Evolutionary conservation across 2,113 vertebrate species (phyloP).

Genomic region (Leucopternis melanops): DNA sequence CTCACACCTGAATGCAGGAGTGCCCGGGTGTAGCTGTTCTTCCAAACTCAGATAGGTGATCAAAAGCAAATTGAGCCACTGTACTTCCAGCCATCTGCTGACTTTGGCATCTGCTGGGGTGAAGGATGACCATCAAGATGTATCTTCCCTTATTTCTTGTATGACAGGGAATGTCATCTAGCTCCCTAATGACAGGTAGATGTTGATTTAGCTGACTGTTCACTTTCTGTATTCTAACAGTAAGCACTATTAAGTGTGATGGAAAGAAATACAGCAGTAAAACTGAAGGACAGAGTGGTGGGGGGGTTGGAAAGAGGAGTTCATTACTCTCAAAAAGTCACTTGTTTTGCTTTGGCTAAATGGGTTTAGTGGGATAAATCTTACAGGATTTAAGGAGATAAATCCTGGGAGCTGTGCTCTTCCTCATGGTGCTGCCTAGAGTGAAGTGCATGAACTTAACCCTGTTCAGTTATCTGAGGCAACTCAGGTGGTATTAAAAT

Average conservation of each 20-base stretch:
- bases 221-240: not conserved
- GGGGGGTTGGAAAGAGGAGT: not conserved
- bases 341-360: not conserved
- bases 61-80: not conserved
- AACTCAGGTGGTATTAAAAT: not conserved
- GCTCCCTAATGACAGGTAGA: not conserved
- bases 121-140: not conserved
- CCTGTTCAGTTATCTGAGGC: not conserved
- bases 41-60: not conserved
- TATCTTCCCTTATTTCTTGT: not conserved
- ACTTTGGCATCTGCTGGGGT: not conserved
- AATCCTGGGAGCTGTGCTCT: not conserved
- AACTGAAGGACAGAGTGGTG: not conserved
- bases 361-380: not conserved
- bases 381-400: not conserved
- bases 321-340: not conserved
- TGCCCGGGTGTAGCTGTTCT: not conserved
- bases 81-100: not conserved
- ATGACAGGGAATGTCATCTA: not conserved
- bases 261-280: not conserved
- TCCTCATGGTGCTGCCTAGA: not conserved
- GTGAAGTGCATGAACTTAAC: not conserved
- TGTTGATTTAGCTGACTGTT: not conserved
- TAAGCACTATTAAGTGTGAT: not conserved
- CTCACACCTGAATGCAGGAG: fast-evolving